Conservation (phyloP, 2,113 vertebrate species). For the Anolis sagrei region DNA sequence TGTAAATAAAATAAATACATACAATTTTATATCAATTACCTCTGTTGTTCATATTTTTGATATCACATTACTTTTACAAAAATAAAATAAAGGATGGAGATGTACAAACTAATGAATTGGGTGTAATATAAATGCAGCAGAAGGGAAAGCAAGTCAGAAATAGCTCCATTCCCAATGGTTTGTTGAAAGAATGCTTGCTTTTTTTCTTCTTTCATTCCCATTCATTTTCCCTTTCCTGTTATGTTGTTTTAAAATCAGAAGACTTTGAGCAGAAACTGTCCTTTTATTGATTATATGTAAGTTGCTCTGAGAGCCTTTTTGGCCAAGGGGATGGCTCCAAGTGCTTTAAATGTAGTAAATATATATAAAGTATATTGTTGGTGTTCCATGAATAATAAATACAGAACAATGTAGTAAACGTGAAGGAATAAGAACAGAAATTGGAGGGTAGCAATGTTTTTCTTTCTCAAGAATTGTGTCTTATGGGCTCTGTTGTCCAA, state of each 20-base stretch:
- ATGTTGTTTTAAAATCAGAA: no score
- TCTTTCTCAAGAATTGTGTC: neutral
- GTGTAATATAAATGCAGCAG: neutral
- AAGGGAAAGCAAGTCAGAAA: no score
- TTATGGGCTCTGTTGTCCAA: neutral
- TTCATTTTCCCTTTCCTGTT: no score
- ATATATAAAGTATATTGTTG: neutral
- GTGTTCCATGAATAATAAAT: conserved; percentile 6
- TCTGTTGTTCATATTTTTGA: no score
- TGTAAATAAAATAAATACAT: no score
- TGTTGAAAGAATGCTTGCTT: no score
- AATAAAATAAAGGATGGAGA: neutral
- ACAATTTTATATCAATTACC: no score
- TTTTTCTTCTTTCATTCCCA: no score
- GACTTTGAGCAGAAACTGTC: no score
- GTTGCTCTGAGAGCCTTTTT: neutral
- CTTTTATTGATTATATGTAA: neutral
- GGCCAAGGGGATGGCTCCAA: neutral
- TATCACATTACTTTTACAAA: no score
- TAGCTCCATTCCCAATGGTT: no score
- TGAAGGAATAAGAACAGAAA: neutral
- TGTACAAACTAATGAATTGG: no score
- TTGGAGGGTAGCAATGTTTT: neutral
- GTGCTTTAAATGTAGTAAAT: neutral
- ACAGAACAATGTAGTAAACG: neutral